Evolutionary conservation across 1,140 invertebrate genomes (phyloP).

Genomic region (Plectrocnemia conspersa): DNA sequence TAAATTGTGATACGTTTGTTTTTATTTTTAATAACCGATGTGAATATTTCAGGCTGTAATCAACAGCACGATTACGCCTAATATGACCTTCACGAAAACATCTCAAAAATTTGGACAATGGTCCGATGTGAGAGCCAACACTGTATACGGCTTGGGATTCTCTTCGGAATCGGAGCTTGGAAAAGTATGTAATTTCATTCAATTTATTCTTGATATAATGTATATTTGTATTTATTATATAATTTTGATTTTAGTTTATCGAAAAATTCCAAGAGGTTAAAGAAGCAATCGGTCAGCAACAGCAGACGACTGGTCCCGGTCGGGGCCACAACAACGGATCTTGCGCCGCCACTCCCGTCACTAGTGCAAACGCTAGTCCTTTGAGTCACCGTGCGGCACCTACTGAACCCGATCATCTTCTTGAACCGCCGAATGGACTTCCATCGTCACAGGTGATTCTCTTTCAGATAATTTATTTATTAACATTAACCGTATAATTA

Average conservation of each 20-base stretch:
- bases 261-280: conserved; percentile 99
- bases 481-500: too few relatives aligned
- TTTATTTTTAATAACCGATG: not conserved
- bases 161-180: conserved; percentile 90
- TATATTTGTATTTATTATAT: conserved; percentile 36
- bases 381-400: conserved; percentile 62
- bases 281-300: conserved; percentile 64
- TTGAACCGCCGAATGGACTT: conserved; percentile 49
- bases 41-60: conserved; percentile 77
- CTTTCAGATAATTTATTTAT: not conserved
- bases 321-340: conserved; percentile 69
- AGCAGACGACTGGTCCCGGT: conserved; percentile 57
- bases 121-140: conserved; percentile 95
- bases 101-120: conserved; percentile 99
- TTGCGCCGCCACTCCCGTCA: conserved; percentile 72
- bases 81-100: conserved; percentile 98
- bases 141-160: conserved; percentile 96
- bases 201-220: conserved; percentile 7
- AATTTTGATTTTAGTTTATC: conserved; percentile 72
- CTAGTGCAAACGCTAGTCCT: conserved; percentile 80
- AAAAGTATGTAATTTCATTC: conserved; percentile 59
- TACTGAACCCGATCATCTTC: conserved; percentile 44
- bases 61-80: conserved; percentile 95
- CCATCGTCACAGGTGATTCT: conserved; percentile 6
- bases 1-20: not conserved